These are phyloP conservation scores for Allygus modestus DNA, from an alignment of 2,888 invertebrate species.

Conservation along the genomic window DNA sequence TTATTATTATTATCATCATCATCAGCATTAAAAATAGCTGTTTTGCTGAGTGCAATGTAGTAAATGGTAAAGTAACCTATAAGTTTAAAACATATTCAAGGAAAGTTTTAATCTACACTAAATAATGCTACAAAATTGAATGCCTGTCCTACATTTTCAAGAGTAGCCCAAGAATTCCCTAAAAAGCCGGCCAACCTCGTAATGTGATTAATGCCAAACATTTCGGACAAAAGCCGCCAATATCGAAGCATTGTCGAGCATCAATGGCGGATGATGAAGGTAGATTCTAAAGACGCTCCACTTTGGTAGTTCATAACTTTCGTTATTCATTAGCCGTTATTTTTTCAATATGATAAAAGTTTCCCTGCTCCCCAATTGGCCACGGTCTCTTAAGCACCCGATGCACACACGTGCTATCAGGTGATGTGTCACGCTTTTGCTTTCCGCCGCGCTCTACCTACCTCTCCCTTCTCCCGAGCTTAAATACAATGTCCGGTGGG, in stretches of 20 bases:
- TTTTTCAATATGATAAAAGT: conserved; percentile 58
- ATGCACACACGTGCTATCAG: conserved; percentile 58
- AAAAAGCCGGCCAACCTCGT: neutral
- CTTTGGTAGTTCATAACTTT: conserved; percentile 50
- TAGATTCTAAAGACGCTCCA: conserved; percentile 9
- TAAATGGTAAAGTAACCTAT: too few species aligned
- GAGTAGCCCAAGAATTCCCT: conserved; percentile 14
- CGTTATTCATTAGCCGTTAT: conserved; percentile 60
- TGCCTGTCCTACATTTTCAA: neutral
- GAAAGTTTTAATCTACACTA: too few species aligned
- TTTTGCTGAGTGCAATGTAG: too few species aligned
- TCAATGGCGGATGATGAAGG: conserved; percentile 20
- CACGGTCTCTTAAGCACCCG: conserved; percentile 62
- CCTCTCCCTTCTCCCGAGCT: conserved; percentile 54
- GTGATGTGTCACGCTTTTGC: conserved; percentile 54
- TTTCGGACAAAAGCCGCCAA: neutral
- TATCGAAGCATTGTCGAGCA: conserved; percentile 29
- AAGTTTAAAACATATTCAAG: too few species aligned
- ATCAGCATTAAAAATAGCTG: too few species aligned
- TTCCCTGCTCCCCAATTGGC: conserved; percentile 50
- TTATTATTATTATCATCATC: too few species aligned
- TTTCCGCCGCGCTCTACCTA: conserved; percentile 57
- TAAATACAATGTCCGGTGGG: conserved; percentile 49
- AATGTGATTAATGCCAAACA: conserved; percentile 37
- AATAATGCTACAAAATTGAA: neutral